These are phyloP conservation scores for Kryptolebias marmoratus DNA, from an alignment of 2,113 vertebrate genomes.

Conservation along the genomic window DNA sequence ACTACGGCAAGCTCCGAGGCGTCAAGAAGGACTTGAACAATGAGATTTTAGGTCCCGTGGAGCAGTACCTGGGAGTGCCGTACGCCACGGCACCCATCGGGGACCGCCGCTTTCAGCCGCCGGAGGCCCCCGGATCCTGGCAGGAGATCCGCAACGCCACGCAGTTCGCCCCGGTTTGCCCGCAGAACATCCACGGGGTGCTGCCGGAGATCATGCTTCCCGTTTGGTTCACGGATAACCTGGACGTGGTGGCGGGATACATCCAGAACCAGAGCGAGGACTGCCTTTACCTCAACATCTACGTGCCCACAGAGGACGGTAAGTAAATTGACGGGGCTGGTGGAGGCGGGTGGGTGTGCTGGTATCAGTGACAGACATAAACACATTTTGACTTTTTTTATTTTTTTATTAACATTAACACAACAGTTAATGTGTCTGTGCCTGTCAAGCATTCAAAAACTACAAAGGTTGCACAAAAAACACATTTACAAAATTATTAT, in stretches of 20 bases:
- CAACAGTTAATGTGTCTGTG: neutral
- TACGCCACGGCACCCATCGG: constrained; percentile 91
- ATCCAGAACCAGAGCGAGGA: constrained; percentile 95
- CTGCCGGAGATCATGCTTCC: constrained; percentile 93
- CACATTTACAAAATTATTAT: no score
- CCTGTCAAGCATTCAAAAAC: constrained; percentile 1
- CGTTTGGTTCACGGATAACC: constrained; percentile 93
- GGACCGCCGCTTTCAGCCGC: constrained; percentile 89
- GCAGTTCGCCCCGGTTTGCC: constrained; percentile 90
- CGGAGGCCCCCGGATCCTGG: constrained; percentile 91
- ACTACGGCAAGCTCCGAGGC: constrained; percentile 89
- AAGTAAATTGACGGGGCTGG: constrained; percentile 68
- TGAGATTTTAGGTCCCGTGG: constrained; percentile 91
- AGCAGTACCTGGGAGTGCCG: constrained; percentile 90
- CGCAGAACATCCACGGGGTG: constrained; percentile 90
- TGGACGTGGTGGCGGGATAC: constrained; percentile 89
- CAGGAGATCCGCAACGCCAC: constrained; percentile 91
- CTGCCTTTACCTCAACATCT: constrained; percentile 94
- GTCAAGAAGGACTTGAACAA: constrained; percentile 91
- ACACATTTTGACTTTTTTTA: constrained; percentile 19
- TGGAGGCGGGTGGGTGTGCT: constrained; percentile 5
- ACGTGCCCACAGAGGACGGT: constrained; percentile 94
- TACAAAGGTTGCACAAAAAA: neutral
- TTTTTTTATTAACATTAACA: neutral
- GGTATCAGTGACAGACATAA: neutral